Evolutionary conservation across 2,113 vertebrate species (phyloP).

Genomic region (Calidris pygmaea): DNA sequence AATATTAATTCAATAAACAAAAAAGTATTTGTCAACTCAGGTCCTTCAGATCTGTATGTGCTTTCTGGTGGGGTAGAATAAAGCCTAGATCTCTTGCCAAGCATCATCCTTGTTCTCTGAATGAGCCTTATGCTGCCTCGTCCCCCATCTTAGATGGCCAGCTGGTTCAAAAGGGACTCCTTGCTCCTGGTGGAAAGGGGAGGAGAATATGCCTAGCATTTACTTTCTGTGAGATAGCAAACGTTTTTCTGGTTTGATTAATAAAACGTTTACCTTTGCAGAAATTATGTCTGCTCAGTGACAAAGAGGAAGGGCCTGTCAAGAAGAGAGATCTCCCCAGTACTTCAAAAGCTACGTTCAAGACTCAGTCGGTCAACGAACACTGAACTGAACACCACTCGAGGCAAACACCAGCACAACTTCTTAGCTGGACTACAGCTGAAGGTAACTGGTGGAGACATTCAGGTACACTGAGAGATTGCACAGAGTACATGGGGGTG

Average conservation of each 20-base stretch:
- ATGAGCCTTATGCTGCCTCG: neutral
- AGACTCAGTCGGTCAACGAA: neutral
- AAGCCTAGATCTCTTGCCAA: neutral
- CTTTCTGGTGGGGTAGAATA: neutral
- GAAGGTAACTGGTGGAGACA: neutral
- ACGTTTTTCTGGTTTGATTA: neutral
- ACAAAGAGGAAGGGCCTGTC: neutral
- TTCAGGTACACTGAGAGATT: neutral
- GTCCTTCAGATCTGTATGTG: neutral
- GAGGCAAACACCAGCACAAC: neutral
- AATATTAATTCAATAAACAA: neutral
- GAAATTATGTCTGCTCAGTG: neutral
- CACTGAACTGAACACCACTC: neutral
- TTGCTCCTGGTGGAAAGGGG: neutral
- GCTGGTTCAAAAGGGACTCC: neutral
- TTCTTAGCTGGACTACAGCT: neutral
- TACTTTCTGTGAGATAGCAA: neutral
- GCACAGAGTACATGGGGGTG: neutral
- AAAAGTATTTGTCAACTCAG: neutral
- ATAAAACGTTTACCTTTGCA: neutral
- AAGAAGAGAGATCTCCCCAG: neutral
- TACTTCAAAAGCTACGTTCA: neutral
- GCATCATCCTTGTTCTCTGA: neutral
- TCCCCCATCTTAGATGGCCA: neutral
- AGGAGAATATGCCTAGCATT: neutral